These are phyloP conservation scores for Catostylus mosaicus DNA, from an alignment of 30 jellyfish, hydroid and myxozoan species.

Conservation along the genomic window DNA sequence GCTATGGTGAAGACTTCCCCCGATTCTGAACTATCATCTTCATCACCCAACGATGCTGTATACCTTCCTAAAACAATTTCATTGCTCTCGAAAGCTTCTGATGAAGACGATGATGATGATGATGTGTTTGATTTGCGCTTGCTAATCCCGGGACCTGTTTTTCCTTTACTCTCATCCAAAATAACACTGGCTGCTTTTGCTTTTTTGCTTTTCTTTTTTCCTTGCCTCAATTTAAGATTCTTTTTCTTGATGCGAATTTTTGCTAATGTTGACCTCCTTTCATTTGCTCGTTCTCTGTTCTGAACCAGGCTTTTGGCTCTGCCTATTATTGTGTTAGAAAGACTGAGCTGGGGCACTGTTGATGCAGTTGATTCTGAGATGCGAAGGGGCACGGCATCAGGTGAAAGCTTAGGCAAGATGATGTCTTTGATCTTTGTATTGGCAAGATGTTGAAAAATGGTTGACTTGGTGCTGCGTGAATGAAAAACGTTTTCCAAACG, in stretches of 20 bases:
- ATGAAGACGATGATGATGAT: not conserved
- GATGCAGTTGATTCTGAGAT: constrained; percentile 47
- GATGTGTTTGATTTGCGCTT: not conserved
- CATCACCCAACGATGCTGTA: not conserved
- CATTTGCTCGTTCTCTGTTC: not conserved
- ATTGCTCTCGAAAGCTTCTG: not conserved
- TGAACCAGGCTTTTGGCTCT: not conserved
- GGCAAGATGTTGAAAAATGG: constrained; percentile 14
- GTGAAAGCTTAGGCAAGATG: constrained; percentile 43
- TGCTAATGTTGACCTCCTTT: not conserved
- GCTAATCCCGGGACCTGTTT: not conserved
- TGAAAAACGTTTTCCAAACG: constrained; percentile 16
- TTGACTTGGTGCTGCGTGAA: constrained; percentile 20
- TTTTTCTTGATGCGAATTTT: not conserved
- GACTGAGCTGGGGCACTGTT: not conserved
- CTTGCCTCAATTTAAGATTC: not conserved
- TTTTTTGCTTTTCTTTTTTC: not conserved
- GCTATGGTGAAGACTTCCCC: not conserved
- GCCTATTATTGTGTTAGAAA: not conserved
- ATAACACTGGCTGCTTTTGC: not conserved
- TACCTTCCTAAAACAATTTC: constrained; percentile 3
- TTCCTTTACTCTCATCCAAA: not conserved
- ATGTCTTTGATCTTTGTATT: constrained; percentile 8
- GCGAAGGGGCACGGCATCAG: constrained; percentile 32
- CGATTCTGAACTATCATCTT: not conserved